Base-by-base conservation (phyloP, 2,888 invertebrate species). In the Campoplex capitator region DNA sequence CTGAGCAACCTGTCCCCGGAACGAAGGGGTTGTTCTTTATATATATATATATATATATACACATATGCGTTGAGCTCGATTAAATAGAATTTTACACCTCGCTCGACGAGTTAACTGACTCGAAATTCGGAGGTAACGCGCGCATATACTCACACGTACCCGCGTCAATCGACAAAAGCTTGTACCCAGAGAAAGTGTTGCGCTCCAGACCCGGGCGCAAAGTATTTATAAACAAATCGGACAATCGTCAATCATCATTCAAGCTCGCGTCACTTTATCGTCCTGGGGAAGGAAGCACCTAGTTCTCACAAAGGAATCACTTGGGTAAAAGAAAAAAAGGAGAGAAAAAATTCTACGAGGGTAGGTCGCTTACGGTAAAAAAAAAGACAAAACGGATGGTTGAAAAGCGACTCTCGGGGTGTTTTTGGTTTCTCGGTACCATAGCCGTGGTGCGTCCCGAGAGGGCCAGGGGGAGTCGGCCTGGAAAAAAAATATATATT, bases 181-280 rank as follows among this genome's bases (percentile, higher is more conserved):
- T 54, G 32, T 1, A 51, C 3, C 56, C 23, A 23, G 23, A 23
- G 58, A 81, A 82, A 62, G 28, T 71, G 74, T 87, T 32, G 73
- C 76, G 68, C 11, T 13, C 7, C 6, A 48, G 23, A 45, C 79
- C 76, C 23, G 28, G 71, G 48, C 56, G 67, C 77, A 62, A 67
- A 74, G 90, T 91, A 92, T 93, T 93, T 92, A 92, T 92, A 93
- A 93, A 93, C 92, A 93, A 93, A 93, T 93, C 92, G 91, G 91
- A 92, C 92, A 91, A 93, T 93, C 93, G 93, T 93, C 92, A 92
- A 93, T 93, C 93, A 92, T 86, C 71, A 75, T 88, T 86, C 76
- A 65, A 65, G 78, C 71, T 68, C 82, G 84, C 85, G 81, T 84
- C 75, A 87, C 80, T 76, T 71, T 79, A 4, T 54, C 45, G n/a